These are phyloP conservation scores for Calliopum simillimum DNA, from an alignment of 2,888 invertebrate genomes.

Conservation along the genomic window DNA sequence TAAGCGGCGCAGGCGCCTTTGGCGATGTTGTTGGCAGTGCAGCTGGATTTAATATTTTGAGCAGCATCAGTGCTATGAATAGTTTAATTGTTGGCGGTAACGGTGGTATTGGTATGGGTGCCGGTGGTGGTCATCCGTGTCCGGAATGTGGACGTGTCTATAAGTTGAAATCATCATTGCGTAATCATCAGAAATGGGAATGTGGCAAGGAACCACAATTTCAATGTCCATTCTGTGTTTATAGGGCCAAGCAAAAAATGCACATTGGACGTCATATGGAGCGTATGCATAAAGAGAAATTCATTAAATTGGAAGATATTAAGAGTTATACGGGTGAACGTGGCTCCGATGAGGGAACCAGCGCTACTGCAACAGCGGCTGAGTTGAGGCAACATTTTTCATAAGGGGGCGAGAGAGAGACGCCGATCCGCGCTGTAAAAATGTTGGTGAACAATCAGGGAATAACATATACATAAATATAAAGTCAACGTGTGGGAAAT, in stretches of 20 bases:
- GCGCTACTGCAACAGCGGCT: slow-evolving; percentile 47
- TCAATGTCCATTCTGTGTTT: slow-evolving; percentile 85
- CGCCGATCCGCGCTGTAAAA: background rate
- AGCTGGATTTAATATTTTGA: slow-evolving; percentile 59
- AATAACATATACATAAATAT: slow-evolving; percentile 10
- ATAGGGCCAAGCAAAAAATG: slow-evolving; percentile 87
- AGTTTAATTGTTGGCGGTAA: slow-evolving; percentile 61
- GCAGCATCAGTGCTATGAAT: slow-evolving; percentile 65
- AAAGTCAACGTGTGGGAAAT: background rate
- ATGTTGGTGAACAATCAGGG: slow-evolving; percentile 9
- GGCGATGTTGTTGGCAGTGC: slow-evolving; percentile 59
- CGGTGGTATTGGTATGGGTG: slow-evolving; percentile 49
- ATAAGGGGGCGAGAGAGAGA: slow-evolving; percentile 46
- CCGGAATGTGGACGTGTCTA: slow-evolving; percentile 87
- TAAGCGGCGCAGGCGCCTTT: slow-evolving; percentile 57
- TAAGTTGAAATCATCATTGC: slow-evolving; percentile 86
- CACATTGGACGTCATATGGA: slow-evolving; percentile 86
- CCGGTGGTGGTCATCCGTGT: slow-evolving; percentile 76
- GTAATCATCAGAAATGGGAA: slow-evolving; percentile 88
- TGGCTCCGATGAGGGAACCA: slow-evolving; percentile 41
- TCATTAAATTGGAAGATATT: slow-evolving; percentile 67
- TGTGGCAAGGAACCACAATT: slow-evolving; percentile 88
- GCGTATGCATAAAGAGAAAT: slow-evolving; percentile 80
- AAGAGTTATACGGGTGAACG: slow-evolving; percentile 58
- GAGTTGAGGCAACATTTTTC: slow-evolving; percentile 64